Percentiles rank a stretch among this genome's conserved stretches.
phyloP scores from a whole-genome alignment of 2,888 invertebrate genomes.

The Polydrusus cervinus region DNA sequence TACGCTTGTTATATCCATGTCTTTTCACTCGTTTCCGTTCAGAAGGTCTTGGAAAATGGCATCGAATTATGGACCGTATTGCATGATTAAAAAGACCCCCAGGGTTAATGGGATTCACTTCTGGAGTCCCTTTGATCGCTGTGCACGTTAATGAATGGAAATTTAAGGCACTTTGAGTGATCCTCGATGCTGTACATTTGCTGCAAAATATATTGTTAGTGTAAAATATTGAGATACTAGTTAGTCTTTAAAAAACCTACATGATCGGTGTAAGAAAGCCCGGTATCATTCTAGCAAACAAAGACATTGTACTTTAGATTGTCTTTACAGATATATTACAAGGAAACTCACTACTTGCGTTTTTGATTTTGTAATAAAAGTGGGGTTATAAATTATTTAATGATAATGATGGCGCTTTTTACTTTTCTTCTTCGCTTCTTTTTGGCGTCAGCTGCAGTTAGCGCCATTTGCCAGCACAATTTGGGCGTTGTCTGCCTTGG shows the following conservation, averaged over 20 bases:
- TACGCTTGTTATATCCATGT: slow-evolving; percentile 81
- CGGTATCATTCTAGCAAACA: not conserved
- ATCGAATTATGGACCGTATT: slow-evolving; percentile 75
- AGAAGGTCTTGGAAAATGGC: slow-evolving; percentile 83
- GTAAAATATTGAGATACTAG: not conserved
- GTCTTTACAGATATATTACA: not conserved
- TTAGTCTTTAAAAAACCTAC: not conserved
- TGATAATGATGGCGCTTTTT: not conserved
- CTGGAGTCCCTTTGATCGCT: slow-evolving; percentile 5
- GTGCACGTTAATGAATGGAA: slow-evolving; percentile 32
- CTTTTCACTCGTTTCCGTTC: slow-evolving; percentile 81
- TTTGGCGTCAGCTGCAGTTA: no score
- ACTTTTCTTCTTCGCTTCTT: no score
- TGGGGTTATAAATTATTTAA: not conserved
- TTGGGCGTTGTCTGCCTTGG: no score
- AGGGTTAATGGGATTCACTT: slow-evolving; percentile 34
- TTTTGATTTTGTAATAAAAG: no score
- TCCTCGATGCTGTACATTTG: not conserved
- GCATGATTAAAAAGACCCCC: slow-evolving; percentile 65
- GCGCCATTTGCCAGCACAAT: no score
- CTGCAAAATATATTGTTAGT: slow-evolving; percentile 3
- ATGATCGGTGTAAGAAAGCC: not conserved
- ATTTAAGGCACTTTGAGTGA: slow-evolving; percentile 19
- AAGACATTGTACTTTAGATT: slow-evolving; percentile 15
- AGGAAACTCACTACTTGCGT: not conserved